These are phyloP conservation scores for Melieria omissa DNA, from an alignment of 2,888 invertebrate genomes.

Conservation along the genomic window DNA sequence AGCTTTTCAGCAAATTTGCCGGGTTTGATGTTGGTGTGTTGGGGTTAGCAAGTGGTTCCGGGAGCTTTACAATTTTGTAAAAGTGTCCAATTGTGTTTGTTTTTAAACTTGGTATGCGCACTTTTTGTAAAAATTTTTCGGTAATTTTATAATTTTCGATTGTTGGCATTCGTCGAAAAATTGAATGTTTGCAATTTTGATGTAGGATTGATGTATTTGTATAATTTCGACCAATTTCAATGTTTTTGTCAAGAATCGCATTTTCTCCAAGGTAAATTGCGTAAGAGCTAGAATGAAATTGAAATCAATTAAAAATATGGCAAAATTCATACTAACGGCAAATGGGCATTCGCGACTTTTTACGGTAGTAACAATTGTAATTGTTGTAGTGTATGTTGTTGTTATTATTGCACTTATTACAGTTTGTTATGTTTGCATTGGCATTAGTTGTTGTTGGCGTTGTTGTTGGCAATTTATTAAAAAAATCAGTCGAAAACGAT, in stretches of 20 bases:
- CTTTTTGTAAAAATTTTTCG: too few species aligned
- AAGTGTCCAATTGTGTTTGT: too few species aligned
- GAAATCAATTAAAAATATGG: not conserved
- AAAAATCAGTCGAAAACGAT: constrained; percentile 24
- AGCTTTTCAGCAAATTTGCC: not conserved
- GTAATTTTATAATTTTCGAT: too few species aligned
- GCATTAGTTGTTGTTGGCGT: constrained; percentile 52
- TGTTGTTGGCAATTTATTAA: constrained; percentile 44
- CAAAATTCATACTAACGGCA: constrained; percentile 65
- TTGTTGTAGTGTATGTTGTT: constrained; percentile 65
- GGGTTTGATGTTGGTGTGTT: not conserved
- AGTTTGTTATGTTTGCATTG: constrained; percentile 50
- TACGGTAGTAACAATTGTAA: constrained; percentile 66
- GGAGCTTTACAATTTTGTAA: too few species aligned
- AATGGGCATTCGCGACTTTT: constrained; percentile 67
- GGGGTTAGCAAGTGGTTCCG: not conserved
- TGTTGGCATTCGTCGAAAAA: too few species aligned
- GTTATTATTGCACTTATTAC: constrained; percentile 64
- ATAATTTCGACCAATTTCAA: too few species aligned
- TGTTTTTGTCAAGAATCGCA: too few species aligned
- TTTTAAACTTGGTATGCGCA: too few species aligned
- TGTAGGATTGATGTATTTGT: too few species aligned
- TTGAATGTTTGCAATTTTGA: too few species aligned
- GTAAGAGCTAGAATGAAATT: not conserved
- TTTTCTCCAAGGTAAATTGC: constrained; percentile 43